Evolutionary conservation across 2,888 invertebrate genomes (phyloP).

Genomic region (Zaprionus obscuricornis): DNA sequence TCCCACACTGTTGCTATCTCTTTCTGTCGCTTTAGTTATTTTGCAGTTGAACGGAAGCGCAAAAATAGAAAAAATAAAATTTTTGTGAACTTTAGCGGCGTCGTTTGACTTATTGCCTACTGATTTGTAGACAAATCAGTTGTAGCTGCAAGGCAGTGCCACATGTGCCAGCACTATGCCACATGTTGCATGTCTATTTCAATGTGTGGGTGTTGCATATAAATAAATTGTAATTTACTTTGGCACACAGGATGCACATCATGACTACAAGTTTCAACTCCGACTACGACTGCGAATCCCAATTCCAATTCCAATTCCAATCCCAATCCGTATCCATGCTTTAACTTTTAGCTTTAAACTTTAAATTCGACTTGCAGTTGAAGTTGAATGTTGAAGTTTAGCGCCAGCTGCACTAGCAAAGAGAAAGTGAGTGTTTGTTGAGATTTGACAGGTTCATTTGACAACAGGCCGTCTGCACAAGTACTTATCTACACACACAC

Average conservation of each 20-base stretch:
- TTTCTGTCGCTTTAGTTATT: slow-evolving; percentile 7
- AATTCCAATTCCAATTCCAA: not conserved
- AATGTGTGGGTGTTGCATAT: slow-evolving; percentile 73
- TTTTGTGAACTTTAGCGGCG: slow-evolving; percentile 75
- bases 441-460: slow-evolving; percentile 80
- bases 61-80: slow-evolving; percentile 60
- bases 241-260: slow-evolving; percentile 66
- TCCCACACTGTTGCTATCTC: not conserved
- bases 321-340: not conserved
- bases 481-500: slow-evolving; percentile 42
- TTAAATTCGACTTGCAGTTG: too few species aligned
- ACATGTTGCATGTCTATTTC: slow-evolving; percentile 31
- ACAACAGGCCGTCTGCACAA: slow-evolving; percentile 50
- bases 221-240: slow-evolving; percentile 79
- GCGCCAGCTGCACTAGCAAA: slow-evolving; percentile 67
- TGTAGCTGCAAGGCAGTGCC: slow-evolving; percentile 51
- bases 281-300: not conserved
- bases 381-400: slow-evolving; percentile 23
- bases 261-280: slow-evolving; percentile 23
- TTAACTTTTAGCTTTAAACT: too few species aligned
- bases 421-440: slow-evolving; percentile 81
- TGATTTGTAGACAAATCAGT: slow-evolving; percentile 75
- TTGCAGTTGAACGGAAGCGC: slow-evolving; percentile 66
- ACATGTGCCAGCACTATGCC: slow-evolving; percentile 33
- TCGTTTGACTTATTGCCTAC: slow-evolving; percentile 78